Percentiles rank a stretch among this genome's conserved stretches.
phyloP scores from a whole-genome alignment of 2,797 vertebrate species.

The Myotis pilosus region DNA sequence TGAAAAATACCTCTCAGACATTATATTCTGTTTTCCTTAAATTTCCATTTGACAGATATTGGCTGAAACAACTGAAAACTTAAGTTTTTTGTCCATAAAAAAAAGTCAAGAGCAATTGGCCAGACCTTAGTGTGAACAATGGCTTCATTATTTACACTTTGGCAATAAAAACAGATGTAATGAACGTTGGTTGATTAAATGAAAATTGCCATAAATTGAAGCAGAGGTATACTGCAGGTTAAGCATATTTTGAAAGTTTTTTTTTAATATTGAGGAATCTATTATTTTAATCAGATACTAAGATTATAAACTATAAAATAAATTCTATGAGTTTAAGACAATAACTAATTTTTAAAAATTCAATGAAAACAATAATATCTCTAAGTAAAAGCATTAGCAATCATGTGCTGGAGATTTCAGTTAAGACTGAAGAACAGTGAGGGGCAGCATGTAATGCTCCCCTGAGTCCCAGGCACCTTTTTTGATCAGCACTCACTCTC shows the following conservation, averaged over 20 bases:
- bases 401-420: neutral
- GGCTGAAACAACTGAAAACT: neutral
- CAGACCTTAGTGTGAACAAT: neutral
- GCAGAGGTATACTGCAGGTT: neutral
- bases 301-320: neutral
- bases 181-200: slow-evolving; percentile 12
- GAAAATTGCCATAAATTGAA: slow-evolving; percentile 17
- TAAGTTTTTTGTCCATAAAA: neutral
- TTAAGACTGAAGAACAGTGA: neutral
- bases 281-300: neutral
- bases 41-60: slow-evolving; percentile 16
- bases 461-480: neutral
- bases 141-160: neutral
- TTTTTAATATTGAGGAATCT: neutral
- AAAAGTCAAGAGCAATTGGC: neutral
- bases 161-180: neutral
- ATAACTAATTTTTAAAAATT: neutral
- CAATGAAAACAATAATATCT: neutral
- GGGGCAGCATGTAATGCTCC: neutral
- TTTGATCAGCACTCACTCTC: neutral
- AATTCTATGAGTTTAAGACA: neutral
- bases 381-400: neutral
- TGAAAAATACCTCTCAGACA: neutral
- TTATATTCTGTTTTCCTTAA: neutral
- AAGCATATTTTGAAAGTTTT: neutral